These are phyloP conservation scores for Stenopsyche tienmushanensis DNA, from an alignment of 1,140 invertebrate species.

Conservation along the genomic window DNA sequence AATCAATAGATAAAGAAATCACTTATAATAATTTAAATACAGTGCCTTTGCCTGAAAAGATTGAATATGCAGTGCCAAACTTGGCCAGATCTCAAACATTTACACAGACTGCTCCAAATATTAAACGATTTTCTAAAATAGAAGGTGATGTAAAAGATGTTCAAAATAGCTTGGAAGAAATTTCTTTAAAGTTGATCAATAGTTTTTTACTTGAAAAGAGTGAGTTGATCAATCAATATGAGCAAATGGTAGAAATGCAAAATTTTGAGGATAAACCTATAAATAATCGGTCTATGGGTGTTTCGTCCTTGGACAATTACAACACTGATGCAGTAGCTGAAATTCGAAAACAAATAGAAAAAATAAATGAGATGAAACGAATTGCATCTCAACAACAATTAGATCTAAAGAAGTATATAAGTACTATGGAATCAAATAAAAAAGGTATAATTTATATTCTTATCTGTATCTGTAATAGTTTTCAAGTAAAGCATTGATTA, in stretches of 20 bases:
- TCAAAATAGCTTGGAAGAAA: slow-evolving; percentile 73
- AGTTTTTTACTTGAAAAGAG: slow-evolving; percentile 67
- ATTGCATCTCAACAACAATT: slow-evolving; percentile 64
- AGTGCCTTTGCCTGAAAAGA: slow-evolving; percentile 55
- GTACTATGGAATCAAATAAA: slow-evolving; percentile 47
- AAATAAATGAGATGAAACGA: slow-evolving; percentile 63
- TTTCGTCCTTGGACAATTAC: slow-evolving; percentile 64
- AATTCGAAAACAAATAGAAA: slow-evolving; percentile 64
- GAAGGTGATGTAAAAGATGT: slow-evolving; percentile 54
- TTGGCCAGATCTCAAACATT: slow-evolving; percentile 63
- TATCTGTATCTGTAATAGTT: too few species aligned
- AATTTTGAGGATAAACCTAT: slow-evolving; percentile 52
- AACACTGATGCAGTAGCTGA: slow-evolving; percentile 62
- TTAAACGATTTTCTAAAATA: slow-evolving; percentile 51
- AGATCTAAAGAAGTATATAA: slow-evolving; percentile 56
- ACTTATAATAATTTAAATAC: slow-evolving; percentile 37
- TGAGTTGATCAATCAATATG: slow-evolving; percentile 66
- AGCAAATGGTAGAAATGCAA: slow-evolving; percentile 63
- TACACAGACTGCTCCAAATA: slow-evolving; percentile 61
- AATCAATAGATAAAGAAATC: slow-evolving; percentile 53
- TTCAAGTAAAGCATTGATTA: too few species aligned
- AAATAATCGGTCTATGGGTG: slow-evolving; percentile 64
- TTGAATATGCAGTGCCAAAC: slow-evolving; percentile 46
- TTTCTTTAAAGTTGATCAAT: slow-evolving; percentile 69
- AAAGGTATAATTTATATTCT: too few species aligned